Evolutionary conservation across 2,797 vertebrate species (phyloP).

Genomic region (Parambassis ranga): DNA sequence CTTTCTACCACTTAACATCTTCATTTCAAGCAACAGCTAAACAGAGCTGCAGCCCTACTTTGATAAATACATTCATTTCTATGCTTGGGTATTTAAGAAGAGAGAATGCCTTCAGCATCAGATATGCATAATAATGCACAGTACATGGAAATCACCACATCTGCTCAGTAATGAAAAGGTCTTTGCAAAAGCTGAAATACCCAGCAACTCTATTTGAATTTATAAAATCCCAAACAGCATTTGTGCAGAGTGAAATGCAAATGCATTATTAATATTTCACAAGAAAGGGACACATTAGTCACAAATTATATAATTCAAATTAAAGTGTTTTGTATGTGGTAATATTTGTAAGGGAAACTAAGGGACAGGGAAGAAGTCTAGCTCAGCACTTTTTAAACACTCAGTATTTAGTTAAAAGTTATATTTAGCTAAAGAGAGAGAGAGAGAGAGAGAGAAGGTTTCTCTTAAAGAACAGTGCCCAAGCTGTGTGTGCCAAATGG

Average conservation of each 20-base stretch:
- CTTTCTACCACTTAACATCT: conserved; percentile 46
- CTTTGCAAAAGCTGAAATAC: conserved; percentile 51
- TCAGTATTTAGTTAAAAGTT: conserved; percentile 13
- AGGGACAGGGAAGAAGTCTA: conserved; percentile 19
- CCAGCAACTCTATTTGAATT: conserved; percentile 63
- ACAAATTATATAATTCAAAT: conserved; percentile 74
- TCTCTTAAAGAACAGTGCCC: not conserved
- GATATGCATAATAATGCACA: conserved; percentile 69
- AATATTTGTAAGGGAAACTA: conserved; percentile 65
- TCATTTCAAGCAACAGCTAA: conserved; percentile 50
- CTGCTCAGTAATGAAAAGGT: conserved; percentile 68
- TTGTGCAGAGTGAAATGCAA: conserved; percentile 70
- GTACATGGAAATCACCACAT: conserved; percentile 60
- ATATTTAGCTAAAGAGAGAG: too few relatives aligned
- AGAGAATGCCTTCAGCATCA: conserved; percentile 53
- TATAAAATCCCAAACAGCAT: conserved; percentile 72
- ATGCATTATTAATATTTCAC: conserved; percentile 75
- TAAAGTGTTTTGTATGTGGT: conserved; percentile 68
- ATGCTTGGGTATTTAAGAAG: conserved; percentile 65
- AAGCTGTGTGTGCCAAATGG: too few relatives aligned
- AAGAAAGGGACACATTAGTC: conserved; percentile 73
- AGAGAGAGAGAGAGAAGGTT: too few relatives aligned
- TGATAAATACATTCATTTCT: conserved; percentile 71
- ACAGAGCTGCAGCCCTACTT: conserved; percentile 40
- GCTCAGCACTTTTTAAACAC: conserved; percentile 47